Evolutionary conservation across 1,140 invertebrate species (phyloP), one percentile per base, ranked within the genome.

Genomic region (Halesus radiatus): DNA sequence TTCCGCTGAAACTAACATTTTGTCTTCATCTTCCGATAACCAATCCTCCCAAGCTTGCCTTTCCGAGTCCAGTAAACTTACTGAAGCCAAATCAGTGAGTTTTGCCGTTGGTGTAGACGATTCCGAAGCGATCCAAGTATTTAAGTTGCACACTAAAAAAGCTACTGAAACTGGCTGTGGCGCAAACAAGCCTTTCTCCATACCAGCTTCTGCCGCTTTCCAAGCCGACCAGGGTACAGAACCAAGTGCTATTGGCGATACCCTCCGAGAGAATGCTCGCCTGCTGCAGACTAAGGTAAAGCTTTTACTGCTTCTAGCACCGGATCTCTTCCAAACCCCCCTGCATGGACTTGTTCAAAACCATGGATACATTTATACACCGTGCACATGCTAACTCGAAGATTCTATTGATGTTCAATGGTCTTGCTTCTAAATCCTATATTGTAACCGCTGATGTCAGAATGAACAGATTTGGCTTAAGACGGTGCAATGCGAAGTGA

Each of bases 261-360:
- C 37, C n/a, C 32, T 23, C 66, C 8, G 15, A 50, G 32, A 70
- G 32, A 70, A 50, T 70, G 66, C 20, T 7, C 37, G 37, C 32
- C 6, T 70, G 66, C 66, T 70, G 3, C 66, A 18, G 18, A 70
- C 18, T 7, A 70, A 70, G 66, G 66, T 70, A 70, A 70, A 26
- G 26, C 62, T 56, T 56, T 18, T 56, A 56, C 5, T 18, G 54
- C 54, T 56, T 18, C 54, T 56, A 18, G 54, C n/a, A n/a, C 20
- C 54, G 5, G n/a, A 56, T 56, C 20, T n/a, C 54, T 56, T 22
- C 3, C 10, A 22, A 7, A n/a, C n/a, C 54, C n/a, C n/a, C 7
- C 20, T n/a, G 20, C 20, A 56, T 56, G n/a, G 54, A 4, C n/a
- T 56, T n/a, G 54, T 7, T 8, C 54, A 7, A 56, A 56, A n/a